Conservation (phyloP, 2,797 vertebrate species). For the Pelodytes ibericus region DNA sequence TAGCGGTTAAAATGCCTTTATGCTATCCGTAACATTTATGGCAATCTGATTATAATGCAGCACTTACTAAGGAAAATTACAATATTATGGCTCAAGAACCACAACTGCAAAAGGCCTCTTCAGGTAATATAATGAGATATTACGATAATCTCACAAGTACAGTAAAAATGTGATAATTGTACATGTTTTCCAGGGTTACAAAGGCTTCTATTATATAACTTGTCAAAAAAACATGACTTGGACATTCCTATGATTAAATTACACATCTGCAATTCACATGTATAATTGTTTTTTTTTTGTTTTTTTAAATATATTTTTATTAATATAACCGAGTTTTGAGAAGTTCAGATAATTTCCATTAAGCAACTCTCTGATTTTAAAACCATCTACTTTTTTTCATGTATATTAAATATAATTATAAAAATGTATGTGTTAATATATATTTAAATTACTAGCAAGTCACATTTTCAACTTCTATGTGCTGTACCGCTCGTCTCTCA, state of each 20-base stretch:
- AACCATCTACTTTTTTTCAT: too few relatives aligned
- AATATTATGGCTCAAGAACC: slow-evolving; percentile 37
- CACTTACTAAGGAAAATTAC: slow-evolving; percentile 37
- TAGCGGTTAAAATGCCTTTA: slow-evolving; percentile 40
- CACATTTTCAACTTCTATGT: too few relatives aligned
- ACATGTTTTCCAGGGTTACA: slow-evolving; percentile 7
- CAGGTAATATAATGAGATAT: slow-evolving; percentile 36
- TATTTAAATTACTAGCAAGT: too few relatives aligned
- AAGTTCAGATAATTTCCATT: too few relatives aligned
- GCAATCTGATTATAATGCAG: slow-evolving; percentile 39
- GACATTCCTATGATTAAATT: not conserved
- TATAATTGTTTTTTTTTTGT: too few relatives aligned
- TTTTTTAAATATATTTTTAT: too few relatives aligned
- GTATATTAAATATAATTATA: too few relatives aligned
- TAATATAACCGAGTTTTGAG: too few relatives aligned
- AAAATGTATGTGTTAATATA: too few relatives aligned
- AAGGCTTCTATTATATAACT: not conserved
- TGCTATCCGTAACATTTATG: slow-evolving; percentile 42
- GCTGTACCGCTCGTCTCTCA: too few relatives aligned
- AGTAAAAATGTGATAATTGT: slow-evolving; percentile 11
- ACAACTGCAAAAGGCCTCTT: slow-evolving; percentile 23
- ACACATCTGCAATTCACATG: too few relatives aligned
- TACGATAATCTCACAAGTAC: slow-evolving; percentile 17
- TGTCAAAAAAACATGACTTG: not conserved
- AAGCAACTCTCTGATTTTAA: too few relatives aligned